Evolutionary conservation across 2,797 vertebrate genomes (phyloP), one percentile per base, ranked within the genome.

Genomic region (Lepilemur ruficaudatus): DNA sequence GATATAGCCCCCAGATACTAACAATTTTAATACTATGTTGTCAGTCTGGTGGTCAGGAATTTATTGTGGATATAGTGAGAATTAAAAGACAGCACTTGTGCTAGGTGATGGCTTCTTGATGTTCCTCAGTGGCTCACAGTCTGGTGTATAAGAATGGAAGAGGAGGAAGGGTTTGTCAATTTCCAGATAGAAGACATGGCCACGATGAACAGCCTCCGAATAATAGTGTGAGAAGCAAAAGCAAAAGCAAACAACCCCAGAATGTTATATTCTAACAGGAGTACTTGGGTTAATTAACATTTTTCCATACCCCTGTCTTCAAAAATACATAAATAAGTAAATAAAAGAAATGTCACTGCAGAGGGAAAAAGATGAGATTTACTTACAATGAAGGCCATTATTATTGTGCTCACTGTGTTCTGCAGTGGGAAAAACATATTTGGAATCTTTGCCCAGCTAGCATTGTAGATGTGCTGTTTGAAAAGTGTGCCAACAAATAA

Each of bases 131-230:
- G 7, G 32, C 28, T 46, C 48, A 7, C 57, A 28, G 50, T 6
- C 12, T 41, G 38, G 8, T 20, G 14, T 2, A 1, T 0, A 48
- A 35, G 23, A 78, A 46, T 0, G 5, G 28, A 65, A 28, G 50
- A 25, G 2, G 52, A 15, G 1, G 28, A 85, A 43, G 2, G 4
- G 23, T 7, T 2, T 4, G 23, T 7, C 7, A 7, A 38, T 22
- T 28, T 92, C 70, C 38, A 30, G 7, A 13, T 0, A 55, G 61
- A 25, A 17, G n/a, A 63, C 12, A 18, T 6, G 41, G 50, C 57
- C 14, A 7, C 0, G 22, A 8, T 7, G 3, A 55, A 50, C 1
- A 18, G 2, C 5, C 38, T 28, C n/a, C 35, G 70, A 48, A 57
- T 17, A 43, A 52, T 0, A 61, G 73, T 7, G 35, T 63, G 70